Percentiles rank a stretch among this genome's conserved stretches.
These are phyloP conservation scores for Aspidiotus rigidus DNA, from an alignment of 2,888 invertebrate species.

Conservation along the genomic window DNA sequence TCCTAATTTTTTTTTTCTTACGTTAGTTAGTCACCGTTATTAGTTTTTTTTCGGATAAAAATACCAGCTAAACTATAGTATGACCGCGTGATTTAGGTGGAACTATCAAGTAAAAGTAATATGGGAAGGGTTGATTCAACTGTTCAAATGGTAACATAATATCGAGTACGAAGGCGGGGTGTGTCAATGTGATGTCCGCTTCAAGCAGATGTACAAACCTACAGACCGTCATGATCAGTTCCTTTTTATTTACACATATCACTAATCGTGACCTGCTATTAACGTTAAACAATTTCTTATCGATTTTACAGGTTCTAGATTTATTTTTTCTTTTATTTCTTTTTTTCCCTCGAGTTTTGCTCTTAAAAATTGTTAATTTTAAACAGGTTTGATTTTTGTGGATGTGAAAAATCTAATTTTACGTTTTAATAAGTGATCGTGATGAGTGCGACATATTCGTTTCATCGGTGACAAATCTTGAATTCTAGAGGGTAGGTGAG, in stretches of 20 bases:
- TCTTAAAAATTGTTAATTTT: background rate
- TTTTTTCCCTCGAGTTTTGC: background rate
- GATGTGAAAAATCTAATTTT: background rate
- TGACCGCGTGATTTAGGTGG: slow-evolving; percentile 10
- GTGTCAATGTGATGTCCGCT: slow-evolving; percentile 23
- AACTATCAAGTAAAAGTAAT: background rate
- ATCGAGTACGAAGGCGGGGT: slow-evolving; percentile 27
- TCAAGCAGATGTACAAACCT: slow-evolving; percentile 24
- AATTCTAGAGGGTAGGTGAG: too few relatives aligned
- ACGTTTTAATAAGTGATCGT: background rate
- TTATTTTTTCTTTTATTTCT: background rate
- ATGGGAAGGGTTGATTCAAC: slow-evolving; percentile 25
- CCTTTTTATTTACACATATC: slow-evolving; percentile 29
- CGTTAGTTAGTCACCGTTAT: too few relatives aligned
- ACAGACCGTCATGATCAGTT: slow-evolving; percentile 18
- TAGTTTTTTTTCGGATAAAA: too few relatives aligned
- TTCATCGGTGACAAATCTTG: too few relatives aligned
- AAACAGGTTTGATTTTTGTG: background rate
- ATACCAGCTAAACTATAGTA: too few relatives aligned
- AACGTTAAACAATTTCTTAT: slow-evolving; percentile 6
- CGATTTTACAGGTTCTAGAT: background rate
- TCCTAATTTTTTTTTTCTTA: too few relatives aligned
- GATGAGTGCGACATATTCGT: too few relatives aligned
- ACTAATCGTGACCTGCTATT: slow-evolving; percentile 22
- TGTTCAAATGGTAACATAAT: slow-evolving; percentile 31